Conservation (phyloP, 2,113 vertebrate species). For the Morone chrysops region DNA sequence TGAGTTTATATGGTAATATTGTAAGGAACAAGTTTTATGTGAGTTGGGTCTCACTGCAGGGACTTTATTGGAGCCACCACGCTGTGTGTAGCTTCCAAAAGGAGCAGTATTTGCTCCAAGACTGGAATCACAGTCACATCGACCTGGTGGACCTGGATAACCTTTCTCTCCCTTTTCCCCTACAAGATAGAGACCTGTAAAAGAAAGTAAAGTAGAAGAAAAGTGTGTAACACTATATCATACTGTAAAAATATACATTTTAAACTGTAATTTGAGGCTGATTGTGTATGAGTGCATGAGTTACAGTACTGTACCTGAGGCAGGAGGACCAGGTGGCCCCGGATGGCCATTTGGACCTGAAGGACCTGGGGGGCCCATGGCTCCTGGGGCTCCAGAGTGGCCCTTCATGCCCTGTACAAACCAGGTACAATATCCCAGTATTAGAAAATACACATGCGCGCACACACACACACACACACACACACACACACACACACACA, state of each 20-base stretch:
- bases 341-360: constrained; percentile 88
- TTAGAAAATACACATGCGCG: constrained; percentile 8
- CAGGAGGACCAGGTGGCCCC: constrained; percentile 87
- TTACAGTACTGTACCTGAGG: constrained; percentile 83
- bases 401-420: constrained; percentile 89
- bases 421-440: constrained; percentile 38
- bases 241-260: neutral
- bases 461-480: neutral
- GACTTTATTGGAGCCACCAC: constrained; percentile 84
- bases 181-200: constrained; percentile 86
- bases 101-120: constrained; percentile 83
- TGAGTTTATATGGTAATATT: neutral
- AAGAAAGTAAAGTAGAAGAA: neutral
- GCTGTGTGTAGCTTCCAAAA: constrained; percentile 84
- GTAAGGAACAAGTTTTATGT: neutral
- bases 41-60: constrained; percentile 85
- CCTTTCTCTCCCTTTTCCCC: constrained; percentile 96
- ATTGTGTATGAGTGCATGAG: constrained; percentile 6
- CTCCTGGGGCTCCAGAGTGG: constrained; percentile 83
- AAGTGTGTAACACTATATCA: neutral
- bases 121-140: constrained; percentile 88
- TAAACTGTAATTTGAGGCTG: neutral
- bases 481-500: neutral
- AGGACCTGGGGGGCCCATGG: constrained; percentile 88
- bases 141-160: constrained; percentile 88